phyloP scores from a whole-genome alignment of 2,797 vertebrate genomes.

The Catharus ustulatus region DNA sequence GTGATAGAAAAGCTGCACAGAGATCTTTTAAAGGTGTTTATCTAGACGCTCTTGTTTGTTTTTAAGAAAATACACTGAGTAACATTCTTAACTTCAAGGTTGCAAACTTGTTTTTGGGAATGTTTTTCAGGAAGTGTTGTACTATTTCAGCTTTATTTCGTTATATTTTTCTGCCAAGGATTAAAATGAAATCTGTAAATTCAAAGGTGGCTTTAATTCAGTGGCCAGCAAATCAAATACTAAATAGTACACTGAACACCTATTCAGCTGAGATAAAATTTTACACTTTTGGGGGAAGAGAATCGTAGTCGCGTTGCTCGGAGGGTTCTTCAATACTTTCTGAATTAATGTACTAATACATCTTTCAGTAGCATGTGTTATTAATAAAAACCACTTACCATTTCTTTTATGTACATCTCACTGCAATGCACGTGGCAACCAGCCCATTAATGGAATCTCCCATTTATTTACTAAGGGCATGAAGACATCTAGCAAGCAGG shows the following conservation, averaged over 20 bases:
- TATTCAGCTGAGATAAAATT: slow-evolving; percentile 52
- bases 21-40: slow-evolving; percentile 68
- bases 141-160: slow-evolving; percentile 45
- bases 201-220: slow-evolving; percentile 55
- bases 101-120: slow-evolving; percentile 53
- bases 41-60: slow-evolving; percentile 67
- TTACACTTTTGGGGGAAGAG: slow-evolving; percentile 38
- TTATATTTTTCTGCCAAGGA: slow-evolving; percentile 29
- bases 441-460: slow-evolving; percentile 25
- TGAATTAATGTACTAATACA: slow-evolving; percentile 15
- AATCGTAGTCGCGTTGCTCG: slow-evolving; percentile 18
- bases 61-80: slow-evolving; percentile 66
- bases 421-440: neutral
- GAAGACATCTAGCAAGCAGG: slow-evolving; percentile 92
- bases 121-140: slow-evolving; percentile 63
- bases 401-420: neutral
- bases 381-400: slow-evolving; percentile 16
- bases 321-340: slow-evolving; percentile 37
- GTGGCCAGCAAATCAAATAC: slow-evolving; percentile 48
- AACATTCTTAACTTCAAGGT: slow-evolving; percentile 64
- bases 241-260: slow-evolving; percentile 47
- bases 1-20: slow-evolving; percentile 65
- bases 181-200: slow-evolving; percentile 43
- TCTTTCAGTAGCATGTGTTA: slow-evolving; percentile 2
- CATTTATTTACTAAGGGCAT: slow-evolving; percentile 79